Base-by-base conservation (phyloP, 2,797 vertebrate species). In the Zenarchopterus dispar region DNA sequence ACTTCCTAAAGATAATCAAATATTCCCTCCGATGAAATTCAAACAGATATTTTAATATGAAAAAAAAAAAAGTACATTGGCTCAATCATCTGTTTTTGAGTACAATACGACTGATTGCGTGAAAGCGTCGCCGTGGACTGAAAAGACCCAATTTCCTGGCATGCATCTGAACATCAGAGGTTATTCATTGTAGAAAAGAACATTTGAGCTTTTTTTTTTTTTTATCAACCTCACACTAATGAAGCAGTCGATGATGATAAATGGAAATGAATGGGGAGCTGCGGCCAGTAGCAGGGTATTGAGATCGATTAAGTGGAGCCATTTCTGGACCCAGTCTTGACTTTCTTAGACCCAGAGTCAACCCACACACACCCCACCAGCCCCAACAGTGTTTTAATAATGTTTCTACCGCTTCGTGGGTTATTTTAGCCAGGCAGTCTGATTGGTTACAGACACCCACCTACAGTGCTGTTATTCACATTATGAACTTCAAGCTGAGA, bases 301-400 rank as follows among this genome's bases (percentile, higher is more conserved):
- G 54, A 58, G 49, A 76, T n/a, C 5, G 36, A 65, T 71, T 62
- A 56, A 58, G 49, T 59, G 1, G 43, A 53, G 67, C 50, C 50
- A 11, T 11, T 11, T 70, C 36, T 56, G 50, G 45, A 54, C 28
- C 44, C 46, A 62, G 53, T 62, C 33, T n/a, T 33, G 10, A 15
- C 2, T 66, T 61, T 56, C 36, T 58, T 19, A 57, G 50, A 18
- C 9, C 3, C 45, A 42, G 42, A 13, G 45, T 18, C 56, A 18
- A 24, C 47, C 60, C 8, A 2, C 68, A 28, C 26, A 46, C 57
- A 41, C 41, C 24, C 49, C 43, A 70, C 67, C 60, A 73, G 36
- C 56, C 33, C 1, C 46, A 84, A 82, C 74, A 61, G 63, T 19
- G 16, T 54, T 75, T 81, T 82, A 72, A 86, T 82, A 70, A 75